A percentile compares a stretch with the other conserved stretches of the same genome.
phyloP scores from a whole-genome alignment of 2,888 invertebrate species.

The Tinea pellionella region DNA sequence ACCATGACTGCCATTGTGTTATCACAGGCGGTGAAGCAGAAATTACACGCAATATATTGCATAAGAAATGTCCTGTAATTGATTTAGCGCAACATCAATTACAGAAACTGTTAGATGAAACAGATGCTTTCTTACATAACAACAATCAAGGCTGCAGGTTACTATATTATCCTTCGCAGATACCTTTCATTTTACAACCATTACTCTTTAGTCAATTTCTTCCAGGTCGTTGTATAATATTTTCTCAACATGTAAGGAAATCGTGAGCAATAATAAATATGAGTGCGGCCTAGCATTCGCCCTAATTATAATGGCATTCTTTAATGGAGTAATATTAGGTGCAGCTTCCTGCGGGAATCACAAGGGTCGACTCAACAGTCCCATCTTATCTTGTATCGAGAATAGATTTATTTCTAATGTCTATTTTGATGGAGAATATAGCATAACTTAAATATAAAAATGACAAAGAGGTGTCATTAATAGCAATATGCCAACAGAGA shows the following conservation, averaged over 20 bases:
- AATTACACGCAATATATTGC: slow-evolving; percentile 41
- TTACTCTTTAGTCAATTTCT: background rate
- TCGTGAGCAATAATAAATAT: slow-evolving; percentile 16
- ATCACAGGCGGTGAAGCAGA: slow-evolving; percentile 29
- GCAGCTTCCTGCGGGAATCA: slow-evolving; percentile 48
- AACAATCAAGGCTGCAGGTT: slow-evolving; percentile 43
- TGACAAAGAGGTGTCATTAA: background rate
- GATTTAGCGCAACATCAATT: slow-evolving; percentile 50
- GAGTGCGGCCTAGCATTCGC: background rate
- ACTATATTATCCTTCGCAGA: slow-evolving; percentile 22
- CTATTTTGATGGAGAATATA: background rate
- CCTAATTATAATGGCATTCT: slow-evolving; percentile 25
- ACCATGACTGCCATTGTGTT: background rate
- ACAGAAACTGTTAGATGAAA: slow-evolving; percentile 44
- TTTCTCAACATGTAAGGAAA: slow-evolving; percentile 36
- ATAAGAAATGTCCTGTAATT: slow-evolving; percentile 56
- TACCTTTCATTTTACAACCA: too few relatives aligned
- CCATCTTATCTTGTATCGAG: slow-evolving; percentile 47
- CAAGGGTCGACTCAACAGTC: slow-evolving; percentile 46
- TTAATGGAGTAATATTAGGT: slow-evolving; percentile 42
- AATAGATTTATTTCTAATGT: slow-evolving; percentile 19
- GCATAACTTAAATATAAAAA: background rate
- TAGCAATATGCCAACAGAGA: too few relatives aligned
- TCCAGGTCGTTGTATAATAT: slow-evolving; percentile 24
- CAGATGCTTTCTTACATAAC: slow-evolving; percentile 41